phyloP scores from a whole-genome alignment of 35 echinoderm and acorn worm species.

The Acanthaster planci region DNA sequence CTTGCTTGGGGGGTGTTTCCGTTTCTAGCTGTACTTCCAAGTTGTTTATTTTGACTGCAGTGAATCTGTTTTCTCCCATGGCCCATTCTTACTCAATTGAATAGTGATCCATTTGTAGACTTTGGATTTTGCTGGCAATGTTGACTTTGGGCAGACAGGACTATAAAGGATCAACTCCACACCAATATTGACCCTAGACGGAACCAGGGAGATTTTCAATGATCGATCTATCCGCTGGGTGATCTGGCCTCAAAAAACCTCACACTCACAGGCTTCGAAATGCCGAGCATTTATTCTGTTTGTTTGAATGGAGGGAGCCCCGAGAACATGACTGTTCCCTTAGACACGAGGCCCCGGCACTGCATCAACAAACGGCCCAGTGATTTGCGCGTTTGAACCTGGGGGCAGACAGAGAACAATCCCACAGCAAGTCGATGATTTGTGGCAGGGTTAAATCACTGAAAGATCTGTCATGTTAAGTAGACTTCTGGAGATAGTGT shows the following conservation, averaged over 20 bases:
- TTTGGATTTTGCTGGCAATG: conserved; percentile 5
- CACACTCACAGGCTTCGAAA: neutral
- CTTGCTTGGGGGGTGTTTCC: too few relatives aligned
- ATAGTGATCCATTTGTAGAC: neutral
- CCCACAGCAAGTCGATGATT: neutral
- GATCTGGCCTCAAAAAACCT: neutral
- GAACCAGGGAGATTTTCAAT: neutral
- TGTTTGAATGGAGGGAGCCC: neutral
- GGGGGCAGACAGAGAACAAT: neutral
- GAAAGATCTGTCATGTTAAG: neutral
- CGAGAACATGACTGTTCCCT: too few relatives aligned
- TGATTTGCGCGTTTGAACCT: neutral
- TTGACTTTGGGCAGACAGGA: neutral
- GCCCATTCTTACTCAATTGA: too few relatives aligned
- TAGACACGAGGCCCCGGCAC: neutral
- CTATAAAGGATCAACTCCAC: neutral
- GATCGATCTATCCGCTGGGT: neutral
- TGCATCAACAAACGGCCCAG: neutral
- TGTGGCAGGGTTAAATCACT: conserved; percentile 18
- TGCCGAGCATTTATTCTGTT: neutral
- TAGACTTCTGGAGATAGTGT: conserved; percentile 1
- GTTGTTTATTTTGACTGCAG: too few relatives aligned
- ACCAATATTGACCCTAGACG: conserved; percentile 1
- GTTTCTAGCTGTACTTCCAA: too few relatives aligned
- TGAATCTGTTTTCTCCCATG: too few relatives aligned